Percentiles rank a stretch among this genome's conserved stretches.
Conservation (phyloP, 1,140 invertebrate genomes). For the Lasioglossum albipes region DNA sequence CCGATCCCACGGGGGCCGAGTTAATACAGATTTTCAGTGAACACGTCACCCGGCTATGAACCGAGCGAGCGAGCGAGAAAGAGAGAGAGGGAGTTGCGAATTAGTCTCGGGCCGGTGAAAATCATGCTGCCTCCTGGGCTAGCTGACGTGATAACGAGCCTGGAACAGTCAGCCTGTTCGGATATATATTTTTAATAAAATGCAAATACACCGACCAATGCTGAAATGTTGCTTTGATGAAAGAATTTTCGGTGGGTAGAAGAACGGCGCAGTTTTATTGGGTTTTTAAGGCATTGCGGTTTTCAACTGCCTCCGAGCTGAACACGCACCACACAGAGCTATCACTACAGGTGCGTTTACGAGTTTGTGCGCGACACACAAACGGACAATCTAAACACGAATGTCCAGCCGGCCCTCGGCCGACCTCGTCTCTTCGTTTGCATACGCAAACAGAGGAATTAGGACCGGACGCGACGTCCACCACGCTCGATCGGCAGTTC, state of each 20-base stretch:
- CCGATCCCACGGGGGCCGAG: neutral
- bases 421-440: conserved; percentile 68
- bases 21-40: neutral
- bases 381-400: conserved; percentile 14
- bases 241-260: too few species aligned
- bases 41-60: neutral
- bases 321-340: neutral
- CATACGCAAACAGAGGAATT: conserved; percentile 72
- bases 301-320: too few species aligned
- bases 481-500: conserved; percentile 47
- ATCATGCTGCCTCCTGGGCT: neutral
- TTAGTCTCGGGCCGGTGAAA: neutral
- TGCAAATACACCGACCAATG: too few species aligned
- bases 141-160: neutral
- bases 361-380: conserved; percentile 9
- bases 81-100: neutral
- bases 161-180: too few species aligned
- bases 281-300: too few species aligned
- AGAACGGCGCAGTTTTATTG: too few species aligned
- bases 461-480: conserved; percentile 53
- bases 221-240: too few species aligned
- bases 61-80: neutral
- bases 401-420: conserved; percentile 24
- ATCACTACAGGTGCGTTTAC: neutral
- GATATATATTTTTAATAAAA: too few species aligned